Percentiles rank a stretch among this genome's conserved stretches.
phyloP scores from a whole-genome alignment of 2,888 invertebrate genomes.

The Drosophila emarginata region DNA sequence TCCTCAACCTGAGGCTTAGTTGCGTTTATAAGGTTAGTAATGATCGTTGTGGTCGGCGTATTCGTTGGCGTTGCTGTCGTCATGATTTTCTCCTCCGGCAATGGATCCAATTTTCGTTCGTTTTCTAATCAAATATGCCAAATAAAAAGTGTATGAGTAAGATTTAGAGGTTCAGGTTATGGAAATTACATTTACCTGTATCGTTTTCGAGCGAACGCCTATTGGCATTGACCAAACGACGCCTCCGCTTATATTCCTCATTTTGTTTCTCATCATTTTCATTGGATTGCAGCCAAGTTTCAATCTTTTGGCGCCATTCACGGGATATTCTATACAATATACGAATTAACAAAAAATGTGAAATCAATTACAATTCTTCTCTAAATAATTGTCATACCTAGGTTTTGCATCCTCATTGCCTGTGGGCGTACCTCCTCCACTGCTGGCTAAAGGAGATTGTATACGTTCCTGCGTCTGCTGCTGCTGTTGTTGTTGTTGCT shows the following conservation, averaged over 20 bases:
- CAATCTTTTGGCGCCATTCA: slow-evolving; percentile 95
- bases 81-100: slow-evolving; percentile 87
- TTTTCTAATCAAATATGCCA: slow-evolving; percentile 85
- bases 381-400: slow-evolving; percentile 82
- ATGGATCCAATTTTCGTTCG: slow-evolving; percentile 89
- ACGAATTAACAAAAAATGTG: neutral
- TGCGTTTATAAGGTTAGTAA: slow-evolving; percentile 52
- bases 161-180: too few species aligned
- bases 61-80: slow-evolving; percentile 58
- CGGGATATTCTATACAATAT: slow-evolving; percentile 83
- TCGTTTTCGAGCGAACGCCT: slow-evolving; percentile 92
- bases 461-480: slow-evolving; percentile 83
- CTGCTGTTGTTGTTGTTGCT: slow-evolving; percentile 39
- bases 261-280: slow-evolving; percentile 90
- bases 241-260: slow-evolving; percentile 87
- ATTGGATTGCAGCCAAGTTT: slow-evolving; percentile 94
- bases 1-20: slow-evolving; percentile 16
- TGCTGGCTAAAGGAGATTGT: slow-evolving; percentile 77
- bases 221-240: slow-evolving; percentile 86
- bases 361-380: neutral
- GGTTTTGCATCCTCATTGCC: slow-evolving; percentile 84
- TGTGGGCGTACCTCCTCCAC: slow-evolving; percentile 56
- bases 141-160: neutral
- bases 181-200: slow-evolving; percentile 85
- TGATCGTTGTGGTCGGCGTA: slow-evolving; percentile 42